Evolutionary conservation across 1,140 invertebrate genomes (phyloP).

Genomic region (Bombus turneri): DNA sequence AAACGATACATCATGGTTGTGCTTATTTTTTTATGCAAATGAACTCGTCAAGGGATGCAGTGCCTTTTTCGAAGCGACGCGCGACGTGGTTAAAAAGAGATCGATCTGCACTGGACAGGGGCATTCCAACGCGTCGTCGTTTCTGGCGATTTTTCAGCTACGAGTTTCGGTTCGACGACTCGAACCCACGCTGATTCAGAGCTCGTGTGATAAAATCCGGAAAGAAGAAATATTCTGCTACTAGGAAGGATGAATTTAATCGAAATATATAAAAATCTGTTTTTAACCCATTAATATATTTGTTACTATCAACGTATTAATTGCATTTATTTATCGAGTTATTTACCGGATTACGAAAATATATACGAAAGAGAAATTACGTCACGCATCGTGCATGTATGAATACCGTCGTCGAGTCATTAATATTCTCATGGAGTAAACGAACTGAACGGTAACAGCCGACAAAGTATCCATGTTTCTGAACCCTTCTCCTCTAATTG

Average conservation of each 20-base stretch:
- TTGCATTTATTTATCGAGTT: too few relatives aligned
- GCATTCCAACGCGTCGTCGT: neutral
- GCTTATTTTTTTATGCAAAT: neutral
- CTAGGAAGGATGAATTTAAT: too few relatives aligned
- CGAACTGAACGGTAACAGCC: too few relatives aligned
- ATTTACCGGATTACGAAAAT: too few relatives aligned
- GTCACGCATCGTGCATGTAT: neutral
- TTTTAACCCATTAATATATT: too few relatives aligned
- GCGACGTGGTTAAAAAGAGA: neutral
- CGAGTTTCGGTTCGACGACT: neutral
- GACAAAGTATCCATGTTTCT: slow-evolving; percentile 13
- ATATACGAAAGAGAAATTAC: neutral
- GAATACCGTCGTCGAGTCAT: neutral
- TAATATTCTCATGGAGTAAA: slow-evolving; percentile 39
- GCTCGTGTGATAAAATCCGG: too few relatives aligned
- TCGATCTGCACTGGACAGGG: neutral
- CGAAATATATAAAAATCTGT: too few relatives aligned
- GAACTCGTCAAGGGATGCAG: neutral
- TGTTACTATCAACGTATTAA: too few relatives aligned
- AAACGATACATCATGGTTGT: neutral
- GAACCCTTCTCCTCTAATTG: slow-evolving; percentile 18
- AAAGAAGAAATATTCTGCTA: too few relatives aligned
- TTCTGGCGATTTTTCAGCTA: slow-evolving; percentile 6
- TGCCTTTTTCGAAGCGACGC: slow-evolving; percentile 1
- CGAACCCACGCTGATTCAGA: too few relatives aligned